Conservation (phyloP, 2,113 vertebrate genomes). For the Hemicordylus capensis region DNA sequence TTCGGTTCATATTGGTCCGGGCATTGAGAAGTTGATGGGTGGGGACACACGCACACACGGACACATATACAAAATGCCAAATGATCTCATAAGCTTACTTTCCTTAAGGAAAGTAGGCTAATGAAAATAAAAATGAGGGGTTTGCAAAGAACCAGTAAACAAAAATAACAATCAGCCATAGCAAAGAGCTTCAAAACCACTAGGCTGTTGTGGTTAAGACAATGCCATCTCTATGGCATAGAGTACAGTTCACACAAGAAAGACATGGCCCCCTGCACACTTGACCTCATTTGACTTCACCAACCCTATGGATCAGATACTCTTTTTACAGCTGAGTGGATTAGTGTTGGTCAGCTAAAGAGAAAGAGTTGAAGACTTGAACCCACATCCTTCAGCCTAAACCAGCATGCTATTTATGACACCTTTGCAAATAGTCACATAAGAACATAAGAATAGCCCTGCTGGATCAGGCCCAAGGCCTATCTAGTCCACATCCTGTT, state of each 20-base stretch:
- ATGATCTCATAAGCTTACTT: too few species aligned
- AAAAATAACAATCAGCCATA: neutral
- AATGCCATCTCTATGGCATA: neutral
- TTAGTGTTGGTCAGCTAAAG: too few species aligned
- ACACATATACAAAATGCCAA: too few species aligned
- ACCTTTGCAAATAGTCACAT: neutral
- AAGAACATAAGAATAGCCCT: too few species aligned
- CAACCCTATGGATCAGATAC: neutral
- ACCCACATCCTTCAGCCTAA: neutral
- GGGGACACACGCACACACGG: too few species aligned
- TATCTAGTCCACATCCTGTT: too few species aligned
- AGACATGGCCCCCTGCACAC: neutral
- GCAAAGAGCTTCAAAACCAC: neutral
- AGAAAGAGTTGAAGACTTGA: neutral
- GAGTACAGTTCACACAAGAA: too few species aligned
- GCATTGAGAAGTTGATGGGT: too few species aligned
- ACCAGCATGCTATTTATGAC: neutral
- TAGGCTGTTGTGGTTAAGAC: neutral
- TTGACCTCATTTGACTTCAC: neutral
- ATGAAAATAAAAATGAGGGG: neutral
- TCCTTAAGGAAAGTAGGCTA: too few species aligned
- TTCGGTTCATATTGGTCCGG: too few species aligned
- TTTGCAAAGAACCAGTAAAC: neutral
- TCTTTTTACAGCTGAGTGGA: neutral
- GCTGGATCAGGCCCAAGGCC: too few species aligned